phyloP scores from a whole-genome alignment of 2,888 invertebrate genomes.

The Pristionchus mayeri region DNA sequence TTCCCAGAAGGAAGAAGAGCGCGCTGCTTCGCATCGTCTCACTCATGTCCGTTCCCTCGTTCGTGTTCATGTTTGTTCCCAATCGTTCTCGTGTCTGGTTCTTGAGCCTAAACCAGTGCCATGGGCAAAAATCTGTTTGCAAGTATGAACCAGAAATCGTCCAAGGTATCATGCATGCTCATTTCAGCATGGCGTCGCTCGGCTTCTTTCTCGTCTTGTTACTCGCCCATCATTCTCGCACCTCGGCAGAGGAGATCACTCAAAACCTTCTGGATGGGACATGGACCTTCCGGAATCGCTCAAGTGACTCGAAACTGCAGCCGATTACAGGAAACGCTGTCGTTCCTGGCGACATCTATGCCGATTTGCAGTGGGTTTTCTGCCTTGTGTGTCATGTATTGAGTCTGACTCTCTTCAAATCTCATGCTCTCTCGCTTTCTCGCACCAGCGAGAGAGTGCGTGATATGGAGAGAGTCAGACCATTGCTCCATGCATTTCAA shows the following conservation, averaged over 20 bases:
- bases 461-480: too few relatives aligned
- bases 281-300: constrained; percentile 24
- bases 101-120: not conserved
- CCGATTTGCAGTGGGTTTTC: constrained; percentile 58
- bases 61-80: not conserved
- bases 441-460: too few relatives aligned
- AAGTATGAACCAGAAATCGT: not conserved
- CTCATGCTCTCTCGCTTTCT: too few relatives aligned
- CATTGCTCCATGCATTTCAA: too few relatives aligned
- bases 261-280: not conserved
- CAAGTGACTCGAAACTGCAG: not conserved
- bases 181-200: constrained; percentile 3
- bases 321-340: constrained; percentile 44
- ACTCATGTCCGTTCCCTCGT: not conserved
- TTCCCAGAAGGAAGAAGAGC: not conserved
- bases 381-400: not conserved
- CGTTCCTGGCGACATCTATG: constrained; percentile 73
- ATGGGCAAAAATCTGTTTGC: not conserved
- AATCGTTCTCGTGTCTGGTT: not conserved
- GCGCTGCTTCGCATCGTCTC: not conserved
- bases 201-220: not conserved
- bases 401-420: too few relatives aligned
- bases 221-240: not conserved
- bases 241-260: not conserved
- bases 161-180: not conserved